These are phyloP conservation scores for Silurus asotus DNA, from an alignment of 2,113 vertebrate species.

Conservation along the genomic window DNA sequence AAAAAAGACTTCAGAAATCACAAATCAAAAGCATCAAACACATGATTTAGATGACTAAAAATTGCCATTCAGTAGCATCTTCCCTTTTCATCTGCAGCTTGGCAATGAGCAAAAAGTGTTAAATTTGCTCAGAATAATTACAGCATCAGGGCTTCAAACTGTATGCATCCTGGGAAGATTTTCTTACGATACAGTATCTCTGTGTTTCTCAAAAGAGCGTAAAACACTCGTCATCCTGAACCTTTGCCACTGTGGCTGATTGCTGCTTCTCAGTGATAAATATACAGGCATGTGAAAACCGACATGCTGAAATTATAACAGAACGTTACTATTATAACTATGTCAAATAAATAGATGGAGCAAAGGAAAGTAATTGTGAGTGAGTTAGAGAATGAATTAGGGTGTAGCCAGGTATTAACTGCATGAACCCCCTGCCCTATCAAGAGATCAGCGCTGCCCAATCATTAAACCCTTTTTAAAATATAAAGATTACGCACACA, in stretches of 20 bases:
- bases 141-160: no score
- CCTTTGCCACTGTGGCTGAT: slow-evolving; percentile 10
- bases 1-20: no score
- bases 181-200: background rate
- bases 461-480: background rate
- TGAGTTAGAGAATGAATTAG: background rate
- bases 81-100: background rate
- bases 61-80: background rate
- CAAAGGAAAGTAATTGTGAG: background rate
- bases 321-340: slow-evolving; percentile 2
- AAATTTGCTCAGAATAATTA: background rate
- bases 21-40: background rate
- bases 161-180: background rate
- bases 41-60: background rate
- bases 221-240: slow-evolving; percentile 10
- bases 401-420: background rate
- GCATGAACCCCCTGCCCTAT: background rate
- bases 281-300: background rate
- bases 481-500: no score
- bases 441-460: background rate
- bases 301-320: slow-evolving; percentile 16
- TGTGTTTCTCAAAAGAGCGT: slow-evolving; percentile 12
- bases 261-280: slow-evolving; percentile 9
- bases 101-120: background rate
- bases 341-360: background rate